phyloP scores from a whole-genome alignment of 2,113 vertebrate species.

The Ammospiza nelsoni region DNA sequence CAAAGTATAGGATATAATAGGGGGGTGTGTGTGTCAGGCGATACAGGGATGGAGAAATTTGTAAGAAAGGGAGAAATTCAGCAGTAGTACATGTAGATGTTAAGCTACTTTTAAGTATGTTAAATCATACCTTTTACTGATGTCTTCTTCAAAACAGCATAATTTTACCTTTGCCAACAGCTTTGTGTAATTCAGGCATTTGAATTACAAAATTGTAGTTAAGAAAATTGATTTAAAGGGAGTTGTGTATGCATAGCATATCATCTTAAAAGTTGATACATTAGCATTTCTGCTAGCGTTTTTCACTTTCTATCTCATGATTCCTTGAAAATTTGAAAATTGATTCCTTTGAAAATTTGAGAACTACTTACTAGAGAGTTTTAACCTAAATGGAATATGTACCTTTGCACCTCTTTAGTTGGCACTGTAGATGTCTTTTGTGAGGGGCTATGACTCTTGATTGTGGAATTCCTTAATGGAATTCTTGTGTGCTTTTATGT shows the following conservation, averaged over 20 bases:
- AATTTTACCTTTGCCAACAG: not conserved
- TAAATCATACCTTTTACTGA: not conserved
- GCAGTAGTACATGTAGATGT: not conserved
- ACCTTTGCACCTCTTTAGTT: not conserved
- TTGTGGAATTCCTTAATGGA: not conserved
- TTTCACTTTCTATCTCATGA: not conserved
- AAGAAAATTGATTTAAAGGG: not conserved
- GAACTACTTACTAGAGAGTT: not conserved
- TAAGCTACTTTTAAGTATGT: not conserved
- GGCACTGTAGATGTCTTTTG: not conserved
- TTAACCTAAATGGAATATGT: not conserved
- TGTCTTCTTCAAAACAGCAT: not conserved
- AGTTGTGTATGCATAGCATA: not conserved
- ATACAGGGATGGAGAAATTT: not conserved
- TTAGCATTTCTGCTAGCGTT: not conserved
- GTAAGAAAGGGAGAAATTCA: not conserved
- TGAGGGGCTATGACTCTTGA: not conserved
- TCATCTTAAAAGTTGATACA: not conserved
- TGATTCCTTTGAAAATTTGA: not conserved
- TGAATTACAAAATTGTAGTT: not conserved
- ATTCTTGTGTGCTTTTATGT: not conserved
- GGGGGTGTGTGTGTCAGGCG: not conserved
- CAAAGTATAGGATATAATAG: too few species aligned
- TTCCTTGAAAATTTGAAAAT: not conserved
- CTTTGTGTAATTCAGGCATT: not conserved